Conservation (phyloP, 2,113 vertebrate species). For the Pterocles orientalis region DNA sequence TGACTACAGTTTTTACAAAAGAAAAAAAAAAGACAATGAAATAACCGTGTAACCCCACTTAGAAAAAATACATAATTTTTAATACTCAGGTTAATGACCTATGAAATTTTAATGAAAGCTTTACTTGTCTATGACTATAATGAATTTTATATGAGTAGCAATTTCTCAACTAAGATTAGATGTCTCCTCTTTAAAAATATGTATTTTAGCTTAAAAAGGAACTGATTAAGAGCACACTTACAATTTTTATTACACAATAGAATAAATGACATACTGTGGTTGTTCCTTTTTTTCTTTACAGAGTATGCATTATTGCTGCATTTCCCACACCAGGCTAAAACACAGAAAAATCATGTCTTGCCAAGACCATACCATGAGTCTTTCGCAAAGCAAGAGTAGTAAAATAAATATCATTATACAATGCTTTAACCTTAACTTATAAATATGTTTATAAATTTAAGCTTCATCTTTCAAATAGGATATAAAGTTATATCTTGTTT, state of each 20-base stretch:
- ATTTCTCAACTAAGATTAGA: neutral
- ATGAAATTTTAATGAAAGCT: neutral
- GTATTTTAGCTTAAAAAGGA: neutral
- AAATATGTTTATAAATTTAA: neutral
- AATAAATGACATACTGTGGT: neutral
- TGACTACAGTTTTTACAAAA: neutral
- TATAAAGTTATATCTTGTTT: neutral
- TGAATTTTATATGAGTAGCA: neutral
- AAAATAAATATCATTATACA: neutral
- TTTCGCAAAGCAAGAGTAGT: neutral
- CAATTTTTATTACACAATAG: neutral
- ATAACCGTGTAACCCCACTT: neutral
- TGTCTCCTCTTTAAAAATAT: neutral
- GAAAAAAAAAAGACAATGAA: neutral
- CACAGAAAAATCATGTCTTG: neutral
- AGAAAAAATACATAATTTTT: neutral
- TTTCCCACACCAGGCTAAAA: neutral
- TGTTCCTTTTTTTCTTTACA: neutral
- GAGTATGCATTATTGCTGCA: neutral
- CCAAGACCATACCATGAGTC: neutral
- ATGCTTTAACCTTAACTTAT: neutral
- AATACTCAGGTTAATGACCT: neutral
- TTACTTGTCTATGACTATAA: neutral
- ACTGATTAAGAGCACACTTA: neutral
- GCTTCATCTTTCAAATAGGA: neutral